These are phyloP conservation scores for Dicranocentrus wangi DNA, from an alignment of 2,888 invertebrate genomes.

Conservation along the genomic window DNA sequence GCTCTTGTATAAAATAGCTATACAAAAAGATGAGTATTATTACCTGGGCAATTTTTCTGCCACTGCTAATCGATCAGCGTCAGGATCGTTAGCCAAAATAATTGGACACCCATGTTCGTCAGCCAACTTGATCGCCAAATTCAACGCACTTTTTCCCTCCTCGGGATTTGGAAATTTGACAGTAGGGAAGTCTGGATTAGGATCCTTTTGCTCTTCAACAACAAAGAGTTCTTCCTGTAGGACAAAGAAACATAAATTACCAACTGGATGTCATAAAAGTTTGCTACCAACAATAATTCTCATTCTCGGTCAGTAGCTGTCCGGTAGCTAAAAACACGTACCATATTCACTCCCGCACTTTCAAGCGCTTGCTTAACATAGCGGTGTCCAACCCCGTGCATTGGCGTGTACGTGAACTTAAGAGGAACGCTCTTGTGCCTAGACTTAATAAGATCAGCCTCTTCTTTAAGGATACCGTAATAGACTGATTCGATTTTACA, in stretches of 20 bases:
- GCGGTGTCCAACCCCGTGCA: constrained; percentile 96
- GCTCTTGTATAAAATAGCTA: neutral
- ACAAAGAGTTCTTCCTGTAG: constrained; percentile 30
- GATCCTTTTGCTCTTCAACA: constrained; percentile 85
- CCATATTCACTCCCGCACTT: constrained; percentile 80
- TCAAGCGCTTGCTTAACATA: constrained; percentile 86
- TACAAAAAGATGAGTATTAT: too few species aligned
- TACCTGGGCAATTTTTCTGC: constrained; percentile 83
- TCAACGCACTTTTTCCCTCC: constrained; percentile 88
- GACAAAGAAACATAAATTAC: neutral
- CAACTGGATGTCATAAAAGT: neutral
- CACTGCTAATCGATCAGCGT: constrained; percentile 95
- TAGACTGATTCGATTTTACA: constrained; percentile 45
- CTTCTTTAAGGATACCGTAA: constrained; percentile 35
- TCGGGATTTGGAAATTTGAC: constrained; percentile 99
- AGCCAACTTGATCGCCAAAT: constrained; percentile 86
- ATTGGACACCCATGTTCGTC: constrained; percentile 81
- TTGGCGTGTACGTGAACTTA: constrained; percentile 91
- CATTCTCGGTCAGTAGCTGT: too few species aligned
- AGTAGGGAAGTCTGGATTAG: constrained; percentile 97
- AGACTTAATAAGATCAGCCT: constrained; percentile 25
- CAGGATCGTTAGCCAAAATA: constrained; percentile 97
- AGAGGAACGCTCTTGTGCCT: constrained; percentile 74
- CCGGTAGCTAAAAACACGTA: constrained; percentile 16
- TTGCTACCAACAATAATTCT: neutral